Base-by-base conservation (phyloP, 2,113 vertebrate genomes). In the Elgaria multicarinata region DNA sequence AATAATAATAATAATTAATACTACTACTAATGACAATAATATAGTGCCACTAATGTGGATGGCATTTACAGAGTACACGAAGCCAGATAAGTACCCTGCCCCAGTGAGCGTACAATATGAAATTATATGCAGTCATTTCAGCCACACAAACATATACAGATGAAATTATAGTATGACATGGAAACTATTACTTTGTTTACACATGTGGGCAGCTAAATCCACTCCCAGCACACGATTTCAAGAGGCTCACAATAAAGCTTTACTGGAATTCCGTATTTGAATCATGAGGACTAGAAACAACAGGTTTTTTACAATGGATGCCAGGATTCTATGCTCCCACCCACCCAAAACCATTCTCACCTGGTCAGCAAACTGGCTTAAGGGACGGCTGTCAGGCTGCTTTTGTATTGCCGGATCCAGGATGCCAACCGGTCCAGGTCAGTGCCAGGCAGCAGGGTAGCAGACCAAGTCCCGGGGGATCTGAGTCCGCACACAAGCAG, bases 331-430 rank as follows among this genome's bases (percentile, higher is more conserved):
- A 24, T 58, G 66, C 28, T 28, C 12, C 33, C 8, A 26, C 18
- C 58, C 58, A 62, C 58, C 46, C 46, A 50, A 53, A 39, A 8
- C 4, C 12, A 20, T 4, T 67, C 88, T 89, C 39, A 89, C 88
- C 88, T 89, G 81, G 81, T 85, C 62, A 78, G 44, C 72, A 84
- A 78, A 89, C 62, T 89, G 88, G 88, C 24, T 77, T 74, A 89
- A 26, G 82, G 46, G 82, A 67, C 76, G 62, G 74, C 81, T 67
- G 82, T 85, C 74, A 89, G 75, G 74, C 76, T 89, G 82, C 72
- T 84, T 78, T 42, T 46, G 88, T 78, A 78, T 69, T 84, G 58
- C 88, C 69, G 82, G 64, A 89, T 89, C 88, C 88, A 89, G 88
- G 82, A 89, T 89, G 88, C 82, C 74, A 85, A 55, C 46, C 3